Conservation (phyloP, 92 coral and sea anemone genomes). For the Palythoa grandis region DNA sequence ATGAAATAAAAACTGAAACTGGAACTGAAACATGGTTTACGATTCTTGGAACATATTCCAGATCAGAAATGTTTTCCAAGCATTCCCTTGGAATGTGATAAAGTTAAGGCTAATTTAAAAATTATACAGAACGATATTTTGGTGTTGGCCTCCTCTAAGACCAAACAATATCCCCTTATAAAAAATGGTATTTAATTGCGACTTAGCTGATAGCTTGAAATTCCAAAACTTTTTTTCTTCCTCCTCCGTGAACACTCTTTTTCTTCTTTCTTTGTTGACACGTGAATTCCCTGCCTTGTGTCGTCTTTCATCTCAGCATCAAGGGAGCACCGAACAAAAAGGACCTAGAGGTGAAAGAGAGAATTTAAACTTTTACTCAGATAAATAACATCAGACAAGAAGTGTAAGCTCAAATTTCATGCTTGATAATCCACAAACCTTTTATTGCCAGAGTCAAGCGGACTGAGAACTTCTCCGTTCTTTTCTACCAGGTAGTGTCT, state of each 20-base stretch:
- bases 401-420: neutral
- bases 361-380: neutral
- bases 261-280: constrained; percentile 27
- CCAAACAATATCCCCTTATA: constrained; percentile 14
- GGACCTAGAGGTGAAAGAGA: neutral
- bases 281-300: constrained; percentile 26
- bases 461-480: constrained; percentile 20
- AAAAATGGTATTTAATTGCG: neutral
- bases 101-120: neutral
- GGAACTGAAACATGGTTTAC: no score
- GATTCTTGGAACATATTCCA: no score
- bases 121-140: constrained; percentile 26
- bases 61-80: no score
- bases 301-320: constrained; percentile 29
- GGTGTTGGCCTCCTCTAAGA: neutral
- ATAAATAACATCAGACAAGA: neutral
- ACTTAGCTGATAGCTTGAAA: neutral
- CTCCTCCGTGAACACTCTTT: constrained; percentile 9
- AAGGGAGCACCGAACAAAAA: neutral
- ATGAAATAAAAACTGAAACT: no score
- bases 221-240: constrained; percentile 20
- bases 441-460: neutral
- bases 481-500: constrained; percentile 6
- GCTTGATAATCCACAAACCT: neutral
- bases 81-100: neutral